Conservation (phyloP, 2,797 vertebrate genomes). For the Hydrocynus forskahlii region DNA sequence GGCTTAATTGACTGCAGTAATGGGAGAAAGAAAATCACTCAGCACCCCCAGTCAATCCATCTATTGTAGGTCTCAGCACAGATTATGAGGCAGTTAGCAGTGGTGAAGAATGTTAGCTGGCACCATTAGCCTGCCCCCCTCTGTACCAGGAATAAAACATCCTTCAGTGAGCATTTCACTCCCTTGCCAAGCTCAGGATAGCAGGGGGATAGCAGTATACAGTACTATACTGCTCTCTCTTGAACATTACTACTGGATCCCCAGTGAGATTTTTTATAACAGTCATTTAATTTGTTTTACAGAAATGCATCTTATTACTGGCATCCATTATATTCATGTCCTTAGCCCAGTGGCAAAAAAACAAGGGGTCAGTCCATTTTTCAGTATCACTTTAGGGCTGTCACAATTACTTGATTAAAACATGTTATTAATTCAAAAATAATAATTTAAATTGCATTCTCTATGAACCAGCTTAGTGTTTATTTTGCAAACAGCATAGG, state of each 20-base stretch:
- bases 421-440: no score
- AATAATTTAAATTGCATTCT: no score
- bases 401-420: no score
- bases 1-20: constrained; percentile 56
- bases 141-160: constrained; percentile 51
- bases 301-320: no score
- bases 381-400: no score
- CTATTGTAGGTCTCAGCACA: constrained; percentile 70
- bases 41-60: constrained; percentile 73
- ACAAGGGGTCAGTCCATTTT: no score
- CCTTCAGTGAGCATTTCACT: constrained; percentile 20
- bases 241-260: no score
- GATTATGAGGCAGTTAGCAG: constrained; percentile 77
- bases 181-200: constrained; percentile 7
- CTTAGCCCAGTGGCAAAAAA: not conserved
- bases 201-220: not conserved
- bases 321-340: not conserved
- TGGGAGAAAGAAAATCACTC: constrained; percentile 45
- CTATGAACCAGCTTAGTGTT: no score
- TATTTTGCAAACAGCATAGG: no score
- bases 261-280: not conserved
- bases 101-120: constrained; percentile 73
- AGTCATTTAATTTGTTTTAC: not conserved
- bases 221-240: constrained; percentile 4
- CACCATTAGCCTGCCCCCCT: constrained; percentile 62